A percentile compares a stretch with the other conserved stretches of the same genome.
Evolutionary conservation across 1,140 invertebrate genomes (phyloP).

Genomic region (Aphis gossypii): DNA sequence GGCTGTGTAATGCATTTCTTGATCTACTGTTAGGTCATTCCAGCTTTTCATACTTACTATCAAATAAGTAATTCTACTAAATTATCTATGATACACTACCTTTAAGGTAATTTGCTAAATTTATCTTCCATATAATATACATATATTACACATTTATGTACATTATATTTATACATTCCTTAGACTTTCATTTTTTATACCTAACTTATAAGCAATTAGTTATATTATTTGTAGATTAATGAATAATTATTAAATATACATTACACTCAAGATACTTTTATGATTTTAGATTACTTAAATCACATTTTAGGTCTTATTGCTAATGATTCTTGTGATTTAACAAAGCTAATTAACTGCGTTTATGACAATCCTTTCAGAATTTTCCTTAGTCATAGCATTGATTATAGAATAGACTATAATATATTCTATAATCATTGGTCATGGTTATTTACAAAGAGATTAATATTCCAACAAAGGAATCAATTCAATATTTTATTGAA

Average conservation of each 20-base stretch:
- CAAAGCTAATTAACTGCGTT: neutral
- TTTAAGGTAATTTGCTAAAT: neutral
- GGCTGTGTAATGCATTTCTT: neutral
- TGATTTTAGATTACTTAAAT: neutral
- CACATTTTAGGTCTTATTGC: neutral
- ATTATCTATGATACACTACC: neutral
- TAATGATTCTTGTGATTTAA: neutral
- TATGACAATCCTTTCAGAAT: neutral
- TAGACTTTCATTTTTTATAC: neutral
- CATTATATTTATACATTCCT: too few relatives aligned
- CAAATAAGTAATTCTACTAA: neutral
- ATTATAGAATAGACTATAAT: too few relatives aligned
- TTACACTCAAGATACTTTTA: neutral
- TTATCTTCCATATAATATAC: neutral
- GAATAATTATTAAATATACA: neutral
- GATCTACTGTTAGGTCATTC: neutral
- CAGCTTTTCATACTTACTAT: neutral
- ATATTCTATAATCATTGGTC: too few relatives aligned
- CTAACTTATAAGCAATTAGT: neutral
- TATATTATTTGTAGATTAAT: neutral
- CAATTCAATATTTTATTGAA: neutral
- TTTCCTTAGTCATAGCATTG: neutral
- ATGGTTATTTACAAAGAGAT: neutral
- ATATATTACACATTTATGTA: too few relatives aligned
- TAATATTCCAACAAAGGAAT: neutral